Evolutionary conservation across 2,113 vertebrate genomes (phyloP).

Genomic region (Oriolus oriolus): DNA sequence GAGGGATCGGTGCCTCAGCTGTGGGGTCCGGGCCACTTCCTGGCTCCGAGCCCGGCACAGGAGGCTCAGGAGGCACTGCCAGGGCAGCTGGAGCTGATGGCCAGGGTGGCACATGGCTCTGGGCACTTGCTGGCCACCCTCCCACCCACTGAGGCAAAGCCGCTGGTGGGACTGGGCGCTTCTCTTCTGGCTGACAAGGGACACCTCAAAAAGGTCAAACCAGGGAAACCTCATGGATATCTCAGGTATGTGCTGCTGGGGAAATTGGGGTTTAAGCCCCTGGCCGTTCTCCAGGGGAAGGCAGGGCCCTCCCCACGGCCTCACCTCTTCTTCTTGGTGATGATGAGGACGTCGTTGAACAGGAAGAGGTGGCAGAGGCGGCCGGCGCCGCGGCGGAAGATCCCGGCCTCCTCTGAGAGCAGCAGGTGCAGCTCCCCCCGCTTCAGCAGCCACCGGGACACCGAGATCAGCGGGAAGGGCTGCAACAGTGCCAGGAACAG

Average conservation of each 20-base stretch:
- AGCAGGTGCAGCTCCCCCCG: slow-evolving; percentile 80
- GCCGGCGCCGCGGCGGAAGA: slow-evolving; percentile 84
- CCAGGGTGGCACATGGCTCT: not conserved
- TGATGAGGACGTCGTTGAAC: slow-evolving; percentile 89
- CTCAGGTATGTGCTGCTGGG: fast-evolving
- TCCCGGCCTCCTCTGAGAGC: slow-evolving; percentile 78
- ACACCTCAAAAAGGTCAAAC: not conserved
- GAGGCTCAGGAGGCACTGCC: not conserved
- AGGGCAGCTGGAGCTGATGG: not conserved
- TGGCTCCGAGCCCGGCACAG: fast-evolving
- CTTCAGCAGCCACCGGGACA: slow-evolving; percentile 90
- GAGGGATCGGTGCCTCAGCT: not conserved
- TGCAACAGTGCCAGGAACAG: not conserved
- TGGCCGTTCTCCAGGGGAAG: not conserved
- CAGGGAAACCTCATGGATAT: fast-evolving
- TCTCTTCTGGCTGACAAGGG: not conserved
- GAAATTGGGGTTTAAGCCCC: fast-evolving
- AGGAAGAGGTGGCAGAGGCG: slow-evolving; percentile 85
- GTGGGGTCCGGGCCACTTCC: fast-evolving
- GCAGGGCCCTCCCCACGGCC: not conserved
- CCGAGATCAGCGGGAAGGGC: slow-evolving; percentile 86
- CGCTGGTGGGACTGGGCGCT: fast-evolving
- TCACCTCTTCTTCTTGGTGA: slow-evolving; percentile 94
- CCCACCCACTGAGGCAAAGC: not conserved
- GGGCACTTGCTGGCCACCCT: not conserved